These are phyloP conservation scores for Drosophila austrosaltans DNA, from an alignment of 2,888 invertebrate species.

Conservation along the genomic window DNA sequence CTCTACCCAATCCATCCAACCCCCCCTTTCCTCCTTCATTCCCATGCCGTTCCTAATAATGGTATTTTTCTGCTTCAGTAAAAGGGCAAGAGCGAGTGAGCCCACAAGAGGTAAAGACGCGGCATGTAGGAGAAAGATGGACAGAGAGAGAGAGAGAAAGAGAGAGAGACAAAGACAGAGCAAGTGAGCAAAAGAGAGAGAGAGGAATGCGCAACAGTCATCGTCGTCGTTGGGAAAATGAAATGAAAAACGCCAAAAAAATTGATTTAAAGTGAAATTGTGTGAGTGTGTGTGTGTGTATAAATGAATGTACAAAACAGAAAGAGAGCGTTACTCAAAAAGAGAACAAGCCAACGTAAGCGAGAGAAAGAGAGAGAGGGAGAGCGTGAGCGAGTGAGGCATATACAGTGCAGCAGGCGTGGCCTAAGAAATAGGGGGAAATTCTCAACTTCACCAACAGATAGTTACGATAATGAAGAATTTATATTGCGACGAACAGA, in stretches of 20 bases:
- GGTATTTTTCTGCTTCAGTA: conserved; percentile 74
- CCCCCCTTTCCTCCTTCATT: conserved; percentile 20
- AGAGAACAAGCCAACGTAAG: neutral
- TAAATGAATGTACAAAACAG: conserved; percentile 13
- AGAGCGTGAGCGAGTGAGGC: conserved; percentile 39
- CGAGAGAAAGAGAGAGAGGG: conserved; percentile 25
- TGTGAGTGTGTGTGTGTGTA: conserved; percentile 41
- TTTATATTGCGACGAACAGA: conserved; percentile 34
- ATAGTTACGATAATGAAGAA: conserved; percentile 68
- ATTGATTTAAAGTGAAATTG: conserved; percentile 77
- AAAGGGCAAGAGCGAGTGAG: conserved; percentile 21
- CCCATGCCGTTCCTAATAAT: conserved; percentile 52
- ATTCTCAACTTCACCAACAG: conserved; percentile 42
- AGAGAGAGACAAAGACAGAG: conserved; percentile 26
- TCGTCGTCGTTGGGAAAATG: conserved; percentile 65
- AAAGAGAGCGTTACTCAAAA: neutral
- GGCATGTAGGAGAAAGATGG: conserved; percentile 12
- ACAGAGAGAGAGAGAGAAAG: conserved; percentile 18
- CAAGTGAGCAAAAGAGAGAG: conserved; percentile 22
- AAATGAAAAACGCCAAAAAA: conserved; percentile 77
- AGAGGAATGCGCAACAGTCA: conserved; percentile 68
- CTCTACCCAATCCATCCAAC: conserved; percentile 28
- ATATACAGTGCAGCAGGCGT: conserved; percentile 53
- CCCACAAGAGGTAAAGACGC: conserved; percentile 4
- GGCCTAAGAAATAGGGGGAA: conserved; percentile 76